These are phyloP conservation scores for Aegithalos caudatus DNA, from an alignment of 2,113 vertebrate species.

Conservation along the genomic window DNA sequence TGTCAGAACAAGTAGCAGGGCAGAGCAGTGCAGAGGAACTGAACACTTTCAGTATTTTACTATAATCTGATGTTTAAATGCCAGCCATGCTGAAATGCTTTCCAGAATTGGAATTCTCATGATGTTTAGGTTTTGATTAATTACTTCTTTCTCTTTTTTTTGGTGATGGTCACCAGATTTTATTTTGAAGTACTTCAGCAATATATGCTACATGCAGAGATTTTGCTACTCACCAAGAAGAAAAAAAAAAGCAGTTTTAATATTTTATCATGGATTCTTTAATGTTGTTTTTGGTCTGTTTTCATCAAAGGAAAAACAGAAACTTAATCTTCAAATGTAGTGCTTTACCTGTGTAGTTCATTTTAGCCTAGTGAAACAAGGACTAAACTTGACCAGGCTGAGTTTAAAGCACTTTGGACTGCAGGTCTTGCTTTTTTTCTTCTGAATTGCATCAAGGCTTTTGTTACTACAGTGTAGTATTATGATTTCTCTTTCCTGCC, in stretches of 20 bases:
- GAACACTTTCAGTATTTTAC: neutral
- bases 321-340: neutral
- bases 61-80: neutral
- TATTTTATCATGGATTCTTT: neutral
- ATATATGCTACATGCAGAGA: fast-evolving
- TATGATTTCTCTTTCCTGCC: neutral
- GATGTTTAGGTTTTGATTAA: neutral
- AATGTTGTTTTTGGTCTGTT: neutral
- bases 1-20: neutral
- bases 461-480: neutral
- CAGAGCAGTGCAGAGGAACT: neutral
- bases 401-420: neutral
- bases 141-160: neutral
- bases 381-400: too few relatives aligned
- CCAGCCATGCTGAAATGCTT: neutral
- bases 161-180: neutral
- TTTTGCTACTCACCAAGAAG: neutral
- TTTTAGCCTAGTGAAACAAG: neutral
- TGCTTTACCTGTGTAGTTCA: neutral
- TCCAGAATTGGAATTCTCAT: neutral
- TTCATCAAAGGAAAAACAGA: neutral
- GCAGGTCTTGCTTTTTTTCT: neutral
- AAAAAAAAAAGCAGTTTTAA: neutral
- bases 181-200: neutral
- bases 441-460: neutral